Conservation (phyloP, 1,140 invertebrate species). For the Ostrea edulis region DNA sequence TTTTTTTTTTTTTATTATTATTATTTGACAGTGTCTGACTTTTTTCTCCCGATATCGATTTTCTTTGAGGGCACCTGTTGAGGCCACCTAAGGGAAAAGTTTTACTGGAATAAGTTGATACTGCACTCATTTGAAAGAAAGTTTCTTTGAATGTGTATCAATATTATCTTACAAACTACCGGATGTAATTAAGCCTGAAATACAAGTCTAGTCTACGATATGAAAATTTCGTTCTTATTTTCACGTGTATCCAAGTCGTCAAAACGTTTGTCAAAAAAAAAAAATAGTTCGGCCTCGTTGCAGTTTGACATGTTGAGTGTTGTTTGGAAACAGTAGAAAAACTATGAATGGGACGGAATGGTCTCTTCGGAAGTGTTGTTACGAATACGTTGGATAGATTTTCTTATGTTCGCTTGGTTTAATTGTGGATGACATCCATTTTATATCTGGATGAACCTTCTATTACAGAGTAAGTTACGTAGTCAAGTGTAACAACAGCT, state of each 20-base stretch:
- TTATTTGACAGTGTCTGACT: too few relatives aligned
- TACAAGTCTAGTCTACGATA: too few relatives aligned
- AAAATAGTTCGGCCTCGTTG: background rate
- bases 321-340: slow-evolving; percentile 11
- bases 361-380: slow-evolving; percentile 43
- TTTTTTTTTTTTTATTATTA: too few relatives aligned
- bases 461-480: slow-evolving; percentile 53
- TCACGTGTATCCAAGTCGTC: background rate
- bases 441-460: slow-evolving; percentile 59
- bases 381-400: slow-evolving; percentile 43
- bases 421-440: slow-evolving; percentile 58
- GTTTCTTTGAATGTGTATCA: background rate
- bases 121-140: background rate
- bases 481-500: background rate
- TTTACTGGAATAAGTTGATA: background rate
- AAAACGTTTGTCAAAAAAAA: slow-evolving; percentile 14
- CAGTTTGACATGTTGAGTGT: slow-evolving; percentile 35
- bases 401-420: slow-evolving; percentile 43
- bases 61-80: slow-evolving; percentile 5
- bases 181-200: too few relatives aligned
- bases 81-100: background rate
- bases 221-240: background rate
- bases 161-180: too few relatives aligned
- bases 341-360: slow-evolving; percentile 45
- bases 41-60: background rate